A percentile compares a stretch with the other conserved stretches of the same genome.
phyloP scores from a whole-genome alignment of 2,113 vertebrate species.

The Camelus dromedarius region DNA sequence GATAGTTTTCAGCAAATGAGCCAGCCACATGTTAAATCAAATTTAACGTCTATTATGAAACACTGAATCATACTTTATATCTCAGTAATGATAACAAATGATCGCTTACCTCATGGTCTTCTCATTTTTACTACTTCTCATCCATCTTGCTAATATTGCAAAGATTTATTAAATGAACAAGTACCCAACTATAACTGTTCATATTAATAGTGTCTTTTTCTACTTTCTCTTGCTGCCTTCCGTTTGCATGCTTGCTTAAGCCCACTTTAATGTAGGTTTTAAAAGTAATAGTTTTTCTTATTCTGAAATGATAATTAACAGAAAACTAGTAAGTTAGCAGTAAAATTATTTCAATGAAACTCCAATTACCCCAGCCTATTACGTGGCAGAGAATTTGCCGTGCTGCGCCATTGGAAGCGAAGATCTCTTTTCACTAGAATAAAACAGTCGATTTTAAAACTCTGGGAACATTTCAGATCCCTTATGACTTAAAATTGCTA shows the following conservation, averaged over 20 bases:
- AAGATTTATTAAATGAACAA: constrained; percentile 90
- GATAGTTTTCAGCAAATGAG: constrained; percentile 87
- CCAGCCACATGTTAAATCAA: constrained; percentile 91
- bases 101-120: constrained; percentile 86
- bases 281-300: constrained; percentile 87
- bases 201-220: constrained; percentile 89
- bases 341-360: constrained; percentile 86
- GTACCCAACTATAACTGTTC: constrained; percentile 86
- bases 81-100: constrained; percentile 90
- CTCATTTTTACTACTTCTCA: constrained; percentile 87
- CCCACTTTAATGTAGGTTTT: constrained; percentile 80
- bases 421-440: constrained; percentile 48
- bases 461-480: constrained; percentile 73
- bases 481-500: constrained; percentile 78
- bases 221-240: constrained; percentile 84
- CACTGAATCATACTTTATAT: constrained; percentile 90
- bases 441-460: constrained; percentile 71
- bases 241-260: constrained; percentile 83
- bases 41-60: constrained; percentile 91
- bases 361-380: constrained; percentile 85
- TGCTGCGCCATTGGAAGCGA: neutral
- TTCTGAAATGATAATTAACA: constrained; percentile 87
- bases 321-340: constrained; percentile 87
- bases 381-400: constrained; percentile 77
- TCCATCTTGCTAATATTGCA: constrained; percentile 89